Percentiles rank a stretch among this genome's conserved stretches.
Evolutionary conservation across 2,797 vertebrate species (phyloP).

Genomic region (Hylomyscus alleni): DNA sequence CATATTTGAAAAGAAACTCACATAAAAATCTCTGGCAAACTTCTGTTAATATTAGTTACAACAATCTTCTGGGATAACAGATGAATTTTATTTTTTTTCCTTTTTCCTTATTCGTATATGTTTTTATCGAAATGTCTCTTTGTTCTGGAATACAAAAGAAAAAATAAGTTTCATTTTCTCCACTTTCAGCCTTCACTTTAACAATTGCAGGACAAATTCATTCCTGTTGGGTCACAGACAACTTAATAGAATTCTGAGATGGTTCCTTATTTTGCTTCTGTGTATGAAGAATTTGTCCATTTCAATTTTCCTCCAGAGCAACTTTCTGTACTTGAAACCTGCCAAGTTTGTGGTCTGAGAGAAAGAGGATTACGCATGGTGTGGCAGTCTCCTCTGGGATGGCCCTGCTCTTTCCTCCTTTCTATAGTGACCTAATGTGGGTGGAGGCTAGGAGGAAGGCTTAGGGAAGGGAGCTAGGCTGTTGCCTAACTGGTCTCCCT

Average conservation of each 20-base stretch:
- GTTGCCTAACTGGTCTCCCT: neutral
- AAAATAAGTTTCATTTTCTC: conserved; percentile 68
- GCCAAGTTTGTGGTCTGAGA: neutral
- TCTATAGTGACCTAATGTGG: neutral
- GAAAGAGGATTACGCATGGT: neutral
- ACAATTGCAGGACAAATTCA: conserved; percentile 28
- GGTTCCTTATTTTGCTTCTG: conserved; percentile 57
- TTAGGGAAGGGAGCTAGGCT: neutral
- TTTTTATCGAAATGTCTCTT: conserved; percentile 75
- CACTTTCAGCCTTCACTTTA: conserved; percentile 41
- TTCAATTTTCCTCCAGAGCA: conserved; percentile 19
- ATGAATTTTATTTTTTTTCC: conserved; percentile 75
- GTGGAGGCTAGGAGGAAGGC: neutral
- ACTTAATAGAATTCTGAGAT: conserved; percentile 50
- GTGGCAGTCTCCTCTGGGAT: neutral
- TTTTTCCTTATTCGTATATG: conserved; percentile 70
- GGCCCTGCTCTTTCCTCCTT: neutral
- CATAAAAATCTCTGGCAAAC: conserved; percentile 60
- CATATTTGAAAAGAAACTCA: conserved; percentile 66
- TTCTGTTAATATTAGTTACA: conserved; percentile 69
- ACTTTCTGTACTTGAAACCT: neutral
- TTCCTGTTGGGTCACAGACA: conserved; percentile 25
- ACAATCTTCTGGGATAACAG: conserved; percentile 67
- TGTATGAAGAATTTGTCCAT: conserved; percentile 47
- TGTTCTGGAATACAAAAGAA: conserved; percentile 56